These are phyloP conservation scores for Arctopsyche grandis DNA, from an alignment of 1,140 invertebrate species.

Conservation along the genomic window DNA sequence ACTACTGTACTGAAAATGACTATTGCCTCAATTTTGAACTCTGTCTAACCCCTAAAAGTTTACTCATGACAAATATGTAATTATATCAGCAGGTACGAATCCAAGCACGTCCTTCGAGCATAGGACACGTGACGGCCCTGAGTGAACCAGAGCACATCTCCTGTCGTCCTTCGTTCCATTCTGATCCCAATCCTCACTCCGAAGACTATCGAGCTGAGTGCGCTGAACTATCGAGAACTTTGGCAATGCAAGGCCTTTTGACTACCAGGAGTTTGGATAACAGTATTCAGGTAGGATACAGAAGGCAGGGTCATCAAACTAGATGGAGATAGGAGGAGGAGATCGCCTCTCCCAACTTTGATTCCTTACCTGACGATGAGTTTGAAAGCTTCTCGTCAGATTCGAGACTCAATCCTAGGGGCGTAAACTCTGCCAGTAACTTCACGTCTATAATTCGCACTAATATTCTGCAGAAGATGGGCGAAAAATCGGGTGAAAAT, in stretches of 20 bases:
- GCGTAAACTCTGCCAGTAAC: neutral
- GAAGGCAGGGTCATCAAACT: constrained; percentile 35
- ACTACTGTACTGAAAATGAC: too few relatives aligned
- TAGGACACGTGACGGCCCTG: neutral
- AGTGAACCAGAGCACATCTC: constrained; percentile 13
- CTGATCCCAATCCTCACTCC: constrained; percentile 37
- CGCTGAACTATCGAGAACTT: constrained; percentile 27
- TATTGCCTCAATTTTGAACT: too few relatives aligned
- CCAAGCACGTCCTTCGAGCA: constrained; percentile 9
- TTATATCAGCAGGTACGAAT: constrained; percentile 34
- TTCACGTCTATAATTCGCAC: constrained; percentile 29
- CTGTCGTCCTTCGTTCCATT: constrained; percentile 39
- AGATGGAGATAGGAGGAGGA: constrained; percentile 40
- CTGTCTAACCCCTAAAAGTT: too few relatives aligned
- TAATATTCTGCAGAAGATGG: constrained; percentile 20
- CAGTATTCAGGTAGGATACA: constrained; percentile 25
- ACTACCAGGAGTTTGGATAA: constrained; percentile 41
- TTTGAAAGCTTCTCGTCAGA: constrained; percentile 35
- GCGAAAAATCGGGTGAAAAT: constrained; percentile 2
- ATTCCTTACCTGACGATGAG: constrained; percentile 34
- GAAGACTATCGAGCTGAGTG: constrained; percentile 6
- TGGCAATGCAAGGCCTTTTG: constrained; percentile 33
- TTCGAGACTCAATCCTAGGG: constrained; percentile 19
- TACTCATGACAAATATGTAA: neutral
- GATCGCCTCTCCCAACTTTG: constrained; percentile 12